Percentiles rank a stretch among this genome's conserved stretches.
Evolutionary conservation across 2,113 vertebrate genomes (phyloP).

Genomic region (Echinops telfairi): DNA sequence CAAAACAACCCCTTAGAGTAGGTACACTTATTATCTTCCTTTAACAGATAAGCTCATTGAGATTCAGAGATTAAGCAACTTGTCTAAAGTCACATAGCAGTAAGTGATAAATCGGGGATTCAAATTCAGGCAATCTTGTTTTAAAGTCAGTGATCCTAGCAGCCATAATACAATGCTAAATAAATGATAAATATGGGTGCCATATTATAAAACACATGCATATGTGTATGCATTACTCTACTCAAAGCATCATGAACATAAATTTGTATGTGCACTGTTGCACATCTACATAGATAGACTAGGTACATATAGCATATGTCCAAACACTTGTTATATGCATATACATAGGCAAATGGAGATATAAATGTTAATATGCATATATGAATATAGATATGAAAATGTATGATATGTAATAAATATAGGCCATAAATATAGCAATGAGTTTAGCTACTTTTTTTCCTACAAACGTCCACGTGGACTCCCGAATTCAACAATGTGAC

Average conservation of each 20-base stretch:
- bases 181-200: constrained; percentile 16
- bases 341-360: constrained; percentile 39
- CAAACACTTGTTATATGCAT: not conserved
- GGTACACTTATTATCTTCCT: not conserved
- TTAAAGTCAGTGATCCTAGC: constrained; percentile 2
- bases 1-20: no score
- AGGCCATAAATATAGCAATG: constrained; percentile 36
- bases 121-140: not conserved
- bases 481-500: constrained; percentile 62
- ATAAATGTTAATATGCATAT: constrained; percentile 64
- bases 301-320: constrained; percentile 2
- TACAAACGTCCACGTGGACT: not conserved
- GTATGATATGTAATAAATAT: constrained; percentile 45
- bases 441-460: constrained; percentile 24
- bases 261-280: constrained; percentile 38
- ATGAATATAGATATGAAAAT: constrained; percentile 54
- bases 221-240: constrained; percentile 33
- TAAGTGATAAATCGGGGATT: not conserved
- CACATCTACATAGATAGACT: constrained; percentile 22
- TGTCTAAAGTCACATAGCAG: not conserved
- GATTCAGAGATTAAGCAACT: not conserved
- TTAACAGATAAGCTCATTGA: not conserved
- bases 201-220: constrained; percentile 52
- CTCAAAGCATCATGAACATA: constrained; percentile 24
- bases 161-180: not conserved